Evolutionary conservation across 2,888 invertebrate species (phyloP).

Genomic region (Ophioninae sp.): DNA sequence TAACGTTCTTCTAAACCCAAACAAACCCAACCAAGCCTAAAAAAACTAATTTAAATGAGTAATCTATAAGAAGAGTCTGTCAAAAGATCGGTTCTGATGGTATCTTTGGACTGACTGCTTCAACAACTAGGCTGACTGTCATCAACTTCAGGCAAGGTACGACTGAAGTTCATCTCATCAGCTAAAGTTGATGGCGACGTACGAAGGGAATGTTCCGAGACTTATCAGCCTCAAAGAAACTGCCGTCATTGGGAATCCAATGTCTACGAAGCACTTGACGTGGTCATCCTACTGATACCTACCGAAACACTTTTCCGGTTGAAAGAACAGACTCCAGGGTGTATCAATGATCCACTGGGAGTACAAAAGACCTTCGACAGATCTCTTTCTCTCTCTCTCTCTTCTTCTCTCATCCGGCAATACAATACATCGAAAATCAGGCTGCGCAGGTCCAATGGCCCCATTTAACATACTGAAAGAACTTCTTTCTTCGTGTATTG

Average conservation of each 20-base stretch:
- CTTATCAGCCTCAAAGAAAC: background rate
- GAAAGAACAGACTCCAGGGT: conserved; percentile 37
- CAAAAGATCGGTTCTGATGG: too few species aligned
- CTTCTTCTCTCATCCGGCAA: conserved; percentile 35
- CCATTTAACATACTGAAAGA: conserved; percentile 65
- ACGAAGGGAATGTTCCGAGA: background rate
- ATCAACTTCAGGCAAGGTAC: too few species aligned
- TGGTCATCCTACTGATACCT: conserved; percentile 14
- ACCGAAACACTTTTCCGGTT: conserved; percentile 1
- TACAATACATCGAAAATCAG: conserved; percentile 16
- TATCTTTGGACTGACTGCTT: too few species aligned
- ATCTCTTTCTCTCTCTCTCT: conserved; percentile 18
- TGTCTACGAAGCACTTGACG: conserved; percentile 17
- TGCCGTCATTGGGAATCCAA: background rate
- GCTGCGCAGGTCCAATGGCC: conserved; percentile 62
- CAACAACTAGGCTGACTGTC: too few species aligned
- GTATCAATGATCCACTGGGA: conserved; percentile 51
- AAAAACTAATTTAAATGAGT: too few species aligned
- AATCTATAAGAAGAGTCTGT: too few species aligned
- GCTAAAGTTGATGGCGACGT: background rate
- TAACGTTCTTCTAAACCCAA: too few species aligned
- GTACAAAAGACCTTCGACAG: conserved; percentile 52
- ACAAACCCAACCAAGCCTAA: too few species aligned
- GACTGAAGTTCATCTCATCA: too few species aligned
- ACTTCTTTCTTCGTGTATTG: conserved; percentile 40